Base-by-base conservation (phyloP, 1,140 invertebrate species). In the Calephelis nemesis region DNA sequence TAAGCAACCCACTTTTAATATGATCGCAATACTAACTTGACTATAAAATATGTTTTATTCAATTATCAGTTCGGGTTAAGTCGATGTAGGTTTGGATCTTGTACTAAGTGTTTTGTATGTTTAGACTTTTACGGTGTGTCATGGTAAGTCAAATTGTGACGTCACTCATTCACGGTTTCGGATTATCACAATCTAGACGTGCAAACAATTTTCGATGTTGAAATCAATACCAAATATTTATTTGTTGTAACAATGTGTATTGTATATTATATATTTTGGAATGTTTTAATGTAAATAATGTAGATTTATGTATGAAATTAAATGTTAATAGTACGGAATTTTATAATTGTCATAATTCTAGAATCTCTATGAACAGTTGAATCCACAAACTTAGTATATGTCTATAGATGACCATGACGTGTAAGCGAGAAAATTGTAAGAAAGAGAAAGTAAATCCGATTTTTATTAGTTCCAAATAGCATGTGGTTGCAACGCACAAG, bases 221-320 rank as follows among this genome's bases (percentile, higher is more conserved):
- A n/a, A 60, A 11, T 60, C 54, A 60, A 45, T 60, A 60, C 54
- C 30, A 60, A 40, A 60, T 60, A 60, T 58, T 58, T 58, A 58
- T 58, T 30, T 58, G 54, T 58, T 58, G 11, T 39, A 58, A 58
- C 54, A 58, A 39, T 58, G 30, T 12, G 19, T 58, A 58, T 58
- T 58, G 54, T 74, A 79, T 77, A 69, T 74, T 76, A 75, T 79
- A 82, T 81, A 81, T 88, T 90, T 88, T 88, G 74, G 81, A 84
- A 76, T 76, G 68, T 69, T 71, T 83, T 82, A 83, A 83, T 90
- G 86, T 90, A 90, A 78, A 78, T 75, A 76, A 68, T 68, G 69
- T 76, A 80, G 68, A 73, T 72, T 69, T 78, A 77, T 74, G 75
- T 83, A 85, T 80, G 75, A 82, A 83, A 79, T 82, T 81, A 58